Evolutionary conservation across 2,797 vertebrate species (phyloP), one percentile per base, ranked within the genome.

Genomic region (Pangasius macronema): DNA sequence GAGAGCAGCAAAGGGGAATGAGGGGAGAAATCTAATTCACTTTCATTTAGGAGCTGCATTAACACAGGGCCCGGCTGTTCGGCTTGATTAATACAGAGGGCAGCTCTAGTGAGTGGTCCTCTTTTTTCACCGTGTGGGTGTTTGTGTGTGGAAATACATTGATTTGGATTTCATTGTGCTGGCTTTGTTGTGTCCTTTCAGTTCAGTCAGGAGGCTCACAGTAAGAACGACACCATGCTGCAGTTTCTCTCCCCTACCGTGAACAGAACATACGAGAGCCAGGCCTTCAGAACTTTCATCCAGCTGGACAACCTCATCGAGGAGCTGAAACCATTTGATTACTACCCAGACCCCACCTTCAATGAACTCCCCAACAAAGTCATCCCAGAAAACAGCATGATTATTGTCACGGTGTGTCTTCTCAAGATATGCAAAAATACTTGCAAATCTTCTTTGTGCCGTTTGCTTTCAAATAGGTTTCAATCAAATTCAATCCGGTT

Each of bases 341-440:
- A 99, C 67, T 94, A 98, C 85, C 91, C 95, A 0, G 93, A 99
- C 91, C 98, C 98, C 55, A 93, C 88, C 73, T 99, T 99, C 90
- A 93, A 97, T 88, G 89, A 94, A 27, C 94, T 98, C 91, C 94
- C 93, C 0, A 97, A 97, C 84, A 97, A 95, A 0, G 92, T 97
- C 89, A 97, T 98, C 94, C 97, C 97, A 0, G 93, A 95, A 86
- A 91, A 92, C 91, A 95, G 95, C 94, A 95, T 95, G 92, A 96
- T 96, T 90, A 94, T 92, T 22, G 94, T 96, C 89, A 95, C 92
- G 2, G 96, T 96, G 91, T 93, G 95, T 94, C 24, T 46, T n/a
- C 30, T n/a, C 22, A 3, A 22, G 9, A n/a, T 3, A 27, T 33
- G 61, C 18, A 51, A 57, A 22, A 13, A 27, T 46, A 3, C 20